A percentile compares a stretch with the other conserved stretches of the same genome.
Evolutionary conservation across 2,797 vertebrate genomes (phyloP).

Genomic region (Rhabdomys pumilio): DNA sequence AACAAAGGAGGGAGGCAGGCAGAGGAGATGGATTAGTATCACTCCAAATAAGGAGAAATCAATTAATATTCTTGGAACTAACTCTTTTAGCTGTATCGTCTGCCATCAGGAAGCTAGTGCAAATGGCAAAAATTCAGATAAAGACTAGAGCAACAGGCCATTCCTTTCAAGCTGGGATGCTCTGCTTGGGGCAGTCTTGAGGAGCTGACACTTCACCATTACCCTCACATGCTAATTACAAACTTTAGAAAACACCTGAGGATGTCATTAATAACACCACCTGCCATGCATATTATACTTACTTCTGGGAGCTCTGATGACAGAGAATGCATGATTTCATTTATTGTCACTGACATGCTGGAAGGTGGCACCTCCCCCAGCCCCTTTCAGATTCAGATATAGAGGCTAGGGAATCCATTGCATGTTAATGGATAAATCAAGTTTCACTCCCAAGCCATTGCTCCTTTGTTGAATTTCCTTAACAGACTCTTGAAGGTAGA

Average conservation of each 20-base stretch:
- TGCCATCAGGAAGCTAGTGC: conserved; percentile 85
- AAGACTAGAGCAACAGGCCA: conserved; percentile 84
- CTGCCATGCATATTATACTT: not conserved
- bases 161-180: conserved; percentile 83
- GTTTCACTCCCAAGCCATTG: conserved; percentile 4
- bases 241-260: conserved; percentile 46
- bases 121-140: conserved; percentile 86
- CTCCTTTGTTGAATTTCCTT: conserved; percentile 24
- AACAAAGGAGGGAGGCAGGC: not conserved
- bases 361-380: not conserved
- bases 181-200: conserved; percentile 64
- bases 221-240: conserved; percentile 50
- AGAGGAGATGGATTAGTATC: not conserved
- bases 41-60: not conserved
- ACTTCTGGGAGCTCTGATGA: conserved; percentile 56
- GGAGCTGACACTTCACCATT: conserved; percentile 75
- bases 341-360: conserved; percentile 34
- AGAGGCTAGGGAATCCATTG: conserved; percentile 39
- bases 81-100: conserved; percentile 84
- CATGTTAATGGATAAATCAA: conserved; percentile 32
- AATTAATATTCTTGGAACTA: conserved; percentile 85
- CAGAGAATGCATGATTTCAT: conserved; percentile 50
- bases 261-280: conserved; percentile 52
- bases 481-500: conserved; percentile 1
- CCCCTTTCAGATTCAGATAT: conserved; percentile 43